A percentile compares a stretch with the other conserved stretches of the same genome.
Conservation (phyloP, 2,113 vertebrate genomes). For the Microcebus ravelobensis region DNA sequence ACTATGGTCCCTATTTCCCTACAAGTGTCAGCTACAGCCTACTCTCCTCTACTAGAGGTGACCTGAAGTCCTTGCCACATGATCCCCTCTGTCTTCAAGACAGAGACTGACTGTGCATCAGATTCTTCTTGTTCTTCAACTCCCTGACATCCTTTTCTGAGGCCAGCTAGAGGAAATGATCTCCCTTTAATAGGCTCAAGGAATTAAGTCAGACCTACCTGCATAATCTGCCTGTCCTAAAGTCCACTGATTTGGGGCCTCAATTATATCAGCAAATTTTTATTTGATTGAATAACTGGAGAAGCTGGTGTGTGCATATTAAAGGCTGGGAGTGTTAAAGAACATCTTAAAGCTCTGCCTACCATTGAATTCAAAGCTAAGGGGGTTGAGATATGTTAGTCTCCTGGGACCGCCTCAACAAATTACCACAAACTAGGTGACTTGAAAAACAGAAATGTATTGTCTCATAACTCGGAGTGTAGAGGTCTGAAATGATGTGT, state of each 20-base stretch:
- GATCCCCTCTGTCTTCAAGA: background rate
- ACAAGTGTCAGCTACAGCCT: background rate
- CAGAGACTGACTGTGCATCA: background rate
- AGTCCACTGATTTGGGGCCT: background rate
- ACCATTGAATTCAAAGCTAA: background rate
- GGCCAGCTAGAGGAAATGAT: background rate
- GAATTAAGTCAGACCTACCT: too few relatives aligned
- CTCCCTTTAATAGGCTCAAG: background rate
- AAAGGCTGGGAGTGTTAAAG: background rate
- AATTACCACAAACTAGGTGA: background rate
- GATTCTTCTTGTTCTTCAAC: background rate
- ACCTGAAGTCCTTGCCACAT: rapidly evolving
- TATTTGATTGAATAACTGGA: background rate
- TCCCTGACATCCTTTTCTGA: background rate
- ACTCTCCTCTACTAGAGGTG: background rate
- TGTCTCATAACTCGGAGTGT: background rate
- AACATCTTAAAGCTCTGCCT: background rate
- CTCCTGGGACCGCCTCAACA: background rate
- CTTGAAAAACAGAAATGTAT: background rate
- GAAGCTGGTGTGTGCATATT: background rate
- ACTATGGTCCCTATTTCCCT: background rate
- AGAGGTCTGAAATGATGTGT: background rate
- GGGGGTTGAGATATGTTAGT: background rate
- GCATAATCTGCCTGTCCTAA: background rate
- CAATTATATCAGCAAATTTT: background rate